Evolutionary conservation across 1,140 invertebrate genomes (phyloP), one percentile per base, ranked within the genome.

Genomic region (Magallana angulata): DNA sequence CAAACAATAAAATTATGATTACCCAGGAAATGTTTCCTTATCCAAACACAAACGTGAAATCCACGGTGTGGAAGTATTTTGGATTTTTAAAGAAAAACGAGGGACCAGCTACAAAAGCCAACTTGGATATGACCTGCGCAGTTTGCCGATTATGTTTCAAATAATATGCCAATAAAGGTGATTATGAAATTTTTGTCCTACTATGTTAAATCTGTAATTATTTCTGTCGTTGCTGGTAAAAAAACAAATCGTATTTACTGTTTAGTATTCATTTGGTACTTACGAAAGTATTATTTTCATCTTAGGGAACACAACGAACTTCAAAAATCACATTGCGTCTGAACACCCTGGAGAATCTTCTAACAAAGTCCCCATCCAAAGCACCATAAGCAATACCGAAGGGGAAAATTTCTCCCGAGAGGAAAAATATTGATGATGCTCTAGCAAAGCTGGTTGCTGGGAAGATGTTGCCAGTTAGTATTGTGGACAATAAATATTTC

Each of bases 241-340:
- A 0, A 24, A 24, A 24, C 24, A 24, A 24, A 24, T 24, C 24
- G 24, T 24, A 24, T 24, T 24, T 1, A 24, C 24, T 24, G 24
- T 24, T 24, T 24, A 24, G 24, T 12, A 11, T 62, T 12, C 11
- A 12, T 62, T 12, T 62, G n/a, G 24, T 24, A 24, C 24, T 12
- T 62, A 62, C 11, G 0, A 62, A 1, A 62, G n/a, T 62, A n/a
- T 62, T 11, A 11, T 24, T 24, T 24, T 24, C 0, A 24, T 24
- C 71, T 64, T 48, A 71, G 64, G 84, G 57, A 85, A 85, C 12
- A 85, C 84, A 24, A 85, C 84, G 1, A 57, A 85, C 57, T 85
- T 85, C 12, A 30, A 30, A 64, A 48, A 16, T 12, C 84, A 76
- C 57, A 85, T 85, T 12, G 64, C 76, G 8, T 16, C 14, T 30